Percentiles rank a stretch among this genome's conserved stretches.
phyloP scores from a whole-genome alignment of 2,888 invertebrate genomes.

The Drosophila kambysellisi region DNA sequence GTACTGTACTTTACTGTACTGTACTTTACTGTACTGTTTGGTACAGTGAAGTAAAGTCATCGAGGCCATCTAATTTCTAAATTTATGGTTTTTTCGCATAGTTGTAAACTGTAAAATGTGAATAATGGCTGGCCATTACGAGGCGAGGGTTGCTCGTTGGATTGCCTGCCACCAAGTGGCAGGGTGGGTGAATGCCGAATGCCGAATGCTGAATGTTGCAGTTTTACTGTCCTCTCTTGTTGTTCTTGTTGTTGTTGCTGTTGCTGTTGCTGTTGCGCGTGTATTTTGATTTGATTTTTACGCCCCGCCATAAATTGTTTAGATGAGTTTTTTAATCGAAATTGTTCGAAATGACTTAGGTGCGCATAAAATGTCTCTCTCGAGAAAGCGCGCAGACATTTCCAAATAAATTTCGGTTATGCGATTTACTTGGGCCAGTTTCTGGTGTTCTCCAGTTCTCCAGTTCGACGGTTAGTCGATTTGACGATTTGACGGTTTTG shows the following conservation, averaged over 20 bases:
- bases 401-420: conserved; percentile 67
- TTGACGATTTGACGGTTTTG: conserved; percentile 14
- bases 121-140: conserved; percentile 54
- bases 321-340: conserved; percentile 83
- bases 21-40: conserved; percentile 2
- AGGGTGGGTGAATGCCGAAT: conserved; percentile 25
- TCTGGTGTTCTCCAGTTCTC: conserved; percentile 1
- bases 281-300: conserved; percentile 84
- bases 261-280: conserved; percentile 39
- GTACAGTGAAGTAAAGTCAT: conserved; percentile 8
- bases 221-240: conserved; percentile 65
- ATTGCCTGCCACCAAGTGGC: conserved; percentile 5
- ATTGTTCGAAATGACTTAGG: conserved; percentile 81
- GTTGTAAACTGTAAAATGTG: conserved; percentile 82
- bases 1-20: not conserved
- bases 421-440: conserved; percentile 62
- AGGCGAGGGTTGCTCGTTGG: conserved; percentile 44
- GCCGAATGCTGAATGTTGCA: conserved; percentile 82
- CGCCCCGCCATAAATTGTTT: conserved; percentile 83
- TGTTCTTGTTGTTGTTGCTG: conserved; percentile 19
- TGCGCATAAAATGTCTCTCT: conserved; percentile 80
- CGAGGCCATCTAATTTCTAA: conserved; percentile 71
- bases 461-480: conserved; percentile 3
- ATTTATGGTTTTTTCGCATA: conserved; percentile 81
- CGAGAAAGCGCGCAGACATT: conserved; percentile 57